A percentile compares a stretch with the other conserved stretches of the same genome.
phyloP scores from a whole-genome alignment of 2,888 invertebrate species.

The Sacculina carcini region DNA sequence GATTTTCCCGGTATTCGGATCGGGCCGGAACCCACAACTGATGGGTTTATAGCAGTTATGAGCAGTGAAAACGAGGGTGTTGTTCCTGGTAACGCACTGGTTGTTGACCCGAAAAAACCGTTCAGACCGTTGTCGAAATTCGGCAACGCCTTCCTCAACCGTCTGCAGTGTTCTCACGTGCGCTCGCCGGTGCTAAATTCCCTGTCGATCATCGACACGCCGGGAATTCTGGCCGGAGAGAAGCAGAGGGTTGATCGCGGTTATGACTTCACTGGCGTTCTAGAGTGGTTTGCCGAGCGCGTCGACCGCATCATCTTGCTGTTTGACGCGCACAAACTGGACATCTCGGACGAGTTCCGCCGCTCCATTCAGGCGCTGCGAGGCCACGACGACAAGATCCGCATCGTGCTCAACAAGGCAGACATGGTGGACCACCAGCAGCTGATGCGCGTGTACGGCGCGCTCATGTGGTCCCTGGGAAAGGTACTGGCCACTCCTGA shows the following conservation, averaged over 20 bases:
- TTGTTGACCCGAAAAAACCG: constrained; percentile 89
- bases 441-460: constrained; percentile 93
- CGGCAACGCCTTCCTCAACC: constrained; percentile 89
- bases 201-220: constrained; percentile 66
- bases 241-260: constrained; percentile 68
- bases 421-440: constrained; percentile 99
- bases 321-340: constrained; percentile 95
- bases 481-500: constrained; percentile 95
- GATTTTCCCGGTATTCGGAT: constrained; percentile 96
- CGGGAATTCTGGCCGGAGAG: constrained; percentile 85
- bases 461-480: constrained; percentile 97
- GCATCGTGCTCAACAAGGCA: constrained; percentile 95
- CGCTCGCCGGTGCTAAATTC: constrained; percentile 73
- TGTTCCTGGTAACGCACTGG: constrained; percentile 90
- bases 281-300: constrained; percentile 98
- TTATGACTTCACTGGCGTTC: constrained; percentile 88
- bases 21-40: constrained; percentile 95
- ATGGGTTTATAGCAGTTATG: constrained; percentile 95
- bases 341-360: constrained; percentile 94
- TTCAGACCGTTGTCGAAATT: constrained; percentile 87
- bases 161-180: constrained; percentile 82
- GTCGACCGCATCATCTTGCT: constrained; percentile 89
- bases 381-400: constrained; percentile 87
- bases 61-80: constrained; percentile 54
- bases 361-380: constrained; percentile 84